phyloP scores from a whole-genome alignment of 2,888 invertebrate species.

The Nomada goodeniana region DNA sequence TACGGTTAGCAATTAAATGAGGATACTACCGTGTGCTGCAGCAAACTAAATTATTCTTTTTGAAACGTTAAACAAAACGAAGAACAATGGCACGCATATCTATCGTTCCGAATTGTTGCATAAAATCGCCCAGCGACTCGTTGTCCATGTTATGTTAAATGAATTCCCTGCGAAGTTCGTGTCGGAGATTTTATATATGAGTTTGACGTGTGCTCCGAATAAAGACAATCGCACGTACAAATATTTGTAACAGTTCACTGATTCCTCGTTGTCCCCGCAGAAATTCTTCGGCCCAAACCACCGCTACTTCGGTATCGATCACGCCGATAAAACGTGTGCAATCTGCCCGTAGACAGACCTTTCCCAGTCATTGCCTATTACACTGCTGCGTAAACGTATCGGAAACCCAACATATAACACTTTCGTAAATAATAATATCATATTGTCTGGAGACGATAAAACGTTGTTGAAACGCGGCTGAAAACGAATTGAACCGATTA shows the following conservation, averaged over 20 bases:
- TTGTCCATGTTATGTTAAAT: neutral
- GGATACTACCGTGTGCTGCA: too few relatives aligned
- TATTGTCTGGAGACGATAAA: too few relatives aligned
- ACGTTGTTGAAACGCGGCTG: too few relatives aligned
- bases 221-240: constrained; percentile 38
- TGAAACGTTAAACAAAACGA: neutral
- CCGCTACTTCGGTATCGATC: constrained; percentile 39
- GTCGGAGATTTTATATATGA: neutral
- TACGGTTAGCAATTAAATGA: neutral
- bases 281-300: constrained; percentile 37
- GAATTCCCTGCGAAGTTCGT: constrained; percentile 12
- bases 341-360: constrained; percentile 20
- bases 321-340: constrained; percentile 46
- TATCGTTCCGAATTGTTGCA: neutral
- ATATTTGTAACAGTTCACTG: constrained; percentile 42
- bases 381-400: neutral
- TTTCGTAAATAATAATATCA: too few relatives aligned
- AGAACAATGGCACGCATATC: neutral
- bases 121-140: neutral
- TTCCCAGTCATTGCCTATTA: neutral
- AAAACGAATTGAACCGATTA: too few relatives aligned
- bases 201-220: constrained; percentile 26
- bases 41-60: neutral
- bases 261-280: constrained; percentile 27
- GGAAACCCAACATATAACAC: neutral